These are phyloP conservation scores for Monopis laevigella DNA, from an alignment of 2,888 invertebrate species.

Conservation along the genomic window DNA sequence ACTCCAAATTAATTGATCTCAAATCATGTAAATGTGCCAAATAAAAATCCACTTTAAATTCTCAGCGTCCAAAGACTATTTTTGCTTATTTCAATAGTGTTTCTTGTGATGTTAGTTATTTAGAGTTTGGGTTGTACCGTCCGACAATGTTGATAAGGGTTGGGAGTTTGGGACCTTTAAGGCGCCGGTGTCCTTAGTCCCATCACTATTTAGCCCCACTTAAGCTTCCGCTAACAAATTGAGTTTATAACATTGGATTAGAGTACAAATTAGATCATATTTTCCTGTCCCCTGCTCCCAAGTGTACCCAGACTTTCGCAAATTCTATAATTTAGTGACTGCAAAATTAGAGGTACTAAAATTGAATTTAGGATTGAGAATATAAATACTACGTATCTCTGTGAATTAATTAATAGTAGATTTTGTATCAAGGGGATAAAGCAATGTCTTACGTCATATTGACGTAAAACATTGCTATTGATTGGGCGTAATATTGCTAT, in stretches of 20 bases:
- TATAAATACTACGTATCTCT: too few relatives aligned
- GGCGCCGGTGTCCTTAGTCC: conserved; percentile 34
- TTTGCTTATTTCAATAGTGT: not conserved
- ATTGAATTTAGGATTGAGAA: too few relatives aligned
- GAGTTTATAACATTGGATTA: conserved; percentile 55
- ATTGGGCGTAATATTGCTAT: too few relatives aligned
- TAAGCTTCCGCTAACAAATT: conserved; percentile 41
- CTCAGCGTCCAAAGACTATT: not conserved
- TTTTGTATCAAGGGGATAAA: too few relatives aligned
- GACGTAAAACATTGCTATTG: too few relatives aligned
- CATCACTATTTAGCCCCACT: conserved; percentile 44
- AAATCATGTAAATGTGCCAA: not conserved
- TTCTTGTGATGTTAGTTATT: not conserved
- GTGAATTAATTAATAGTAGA: too few relatives aligned
- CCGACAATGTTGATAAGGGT: conserved; percentile 57
- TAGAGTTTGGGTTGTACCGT: not conserved
- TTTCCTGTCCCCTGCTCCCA: too few relatives aligned
- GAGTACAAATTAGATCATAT: conserved; percentile 55
- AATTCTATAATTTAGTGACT: too few relatives aligned
- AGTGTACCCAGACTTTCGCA: too few relatives aligned
- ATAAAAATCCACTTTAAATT: not conserved
- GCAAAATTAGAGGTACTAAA: too few relatives aligned
- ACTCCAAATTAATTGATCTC: not conserved
- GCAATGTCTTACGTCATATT: too few relatives aligned
- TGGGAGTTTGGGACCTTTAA: conserved; percentile 46